phyloP scores from a whole-genome alignment of 2,888 invertebrate genomes.

The Onchidella celtica region DNA sequence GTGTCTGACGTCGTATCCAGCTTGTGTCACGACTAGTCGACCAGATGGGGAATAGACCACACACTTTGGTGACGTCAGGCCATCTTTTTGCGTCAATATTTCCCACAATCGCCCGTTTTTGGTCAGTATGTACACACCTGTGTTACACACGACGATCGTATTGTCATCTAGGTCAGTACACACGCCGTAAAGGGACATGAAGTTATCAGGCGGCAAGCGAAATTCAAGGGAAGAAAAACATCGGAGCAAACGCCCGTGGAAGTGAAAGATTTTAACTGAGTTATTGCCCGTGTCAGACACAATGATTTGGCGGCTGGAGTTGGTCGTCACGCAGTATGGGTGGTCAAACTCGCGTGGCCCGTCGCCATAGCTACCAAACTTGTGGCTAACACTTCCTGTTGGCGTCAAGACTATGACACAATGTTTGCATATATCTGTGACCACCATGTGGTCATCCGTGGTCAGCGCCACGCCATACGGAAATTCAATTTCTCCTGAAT shows the following conservation, averaged over 20 bases:
- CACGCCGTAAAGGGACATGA: slow-evolving; percentile 69
- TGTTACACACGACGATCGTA: slow-evolving; percentile 74
- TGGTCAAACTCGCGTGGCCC: slow-evolving; percentile 71
- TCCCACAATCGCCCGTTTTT: slow-evolving; percentile 77
- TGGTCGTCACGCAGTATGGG: slow-evolving; percentile 75
- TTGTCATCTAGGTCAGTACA: slow-evolving; percentile 74
- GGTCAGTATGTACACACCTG: slow-evolving; percentile 72
- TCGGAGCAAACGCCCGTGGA: slow-evolving; percentile 71
- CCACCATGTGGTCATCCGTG: slow-evolving; percentile 65
- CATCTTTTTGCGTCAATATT: slow-evolving; percentile 71
- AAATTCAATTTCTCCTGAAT: slow-evolving; percentile 68
- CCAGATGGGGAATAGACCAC: slow-evolving; percentile 68
- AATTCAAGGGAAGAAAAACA: slow-evolving; percentile 70
- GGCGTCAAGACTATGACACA: slow-evolving; percentile 70
- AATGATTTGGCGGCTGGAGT: slow-evolving; percentile 72
- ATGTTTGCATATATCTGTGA: slow-evolving; percentile 76
- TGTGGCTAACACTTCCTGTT: slow-evolving; percentile 65
- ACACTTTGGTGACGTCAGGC: slow-evolving; percentile 72
- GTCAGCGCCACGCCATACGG: slow-evolving; percentile 74
- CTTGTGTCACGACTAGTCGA: slow-evolving; percentile 70
- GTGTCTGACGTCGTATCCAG: slow-evolving; percentile 65
- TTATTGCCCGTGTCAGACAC: slow-evolving; percentile 77
- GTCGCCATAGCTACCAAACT: slow-evolving; percentile 75
- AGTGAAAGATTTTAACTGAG: slow-evolving; percentile 75
- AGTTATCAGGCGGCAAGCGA: slow-evolving; percentile 68